Evolutionary conservation across 1,140 invertebrate genomes (phyloP), one percentile per base, ranked within the genome.

Genomic region (Grapholita molesta): DNA sequence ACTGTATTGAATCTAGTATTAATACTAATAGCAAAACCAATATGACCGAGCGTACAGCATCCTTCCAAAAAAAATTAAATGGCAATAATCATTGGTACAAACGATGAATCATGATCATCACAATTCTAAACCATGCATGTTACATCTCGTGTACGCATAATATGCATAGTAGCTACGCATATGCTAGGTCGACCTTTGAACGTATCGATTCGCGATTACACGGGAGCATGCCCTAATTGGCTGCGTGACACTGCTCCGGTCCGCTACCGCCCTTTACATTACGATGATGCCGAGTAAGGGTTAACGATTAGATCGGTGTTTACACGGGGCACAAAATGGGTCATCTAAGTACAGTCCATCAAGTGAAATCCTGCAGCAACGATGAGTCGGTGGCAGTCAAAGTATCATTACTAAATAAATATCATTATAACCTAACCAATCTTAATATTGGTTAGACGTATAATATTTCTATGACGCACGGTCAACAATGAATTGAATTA

Each of bases 161-260:
- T 12, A n/a, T n/a, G n/a, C 12, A 38, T 38, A n/a, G 35, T 21
- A 21, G 15, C 42, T 48, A 48, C 18, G 18, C 15, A 9, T 48
- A 21, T 21, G 18, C 42, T 18, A 21, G 18, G 18, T 6, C 48
- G 48, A 55, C 53, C 53, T 55, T 55, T 28, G 53, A 55, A 12
- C 53, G 23, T 55, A 55, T 55, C 53, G 24, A 55, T 55, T 55
- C 23, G 53, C 53, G 53, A 55, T 55, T 55, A 55, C 24, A 55
- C 53, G 53, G 53, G 23, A 55, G 53, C 53, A 55, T 55, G 53
- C 23, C 24, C 53, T 55, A 55, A 55, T 55, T 55, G 53, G 23
- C 24, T 55, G 21, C 53, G 24, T 55, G 53, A 55, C 53, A 28
- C 53, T 55, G 21, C 24, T 55, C 21, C 9, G 9, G 53, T 28